phyloP scores from a whole-genome alignment of 2,888 invertebrate genomes.

The Catocala fraxini region DNA sequence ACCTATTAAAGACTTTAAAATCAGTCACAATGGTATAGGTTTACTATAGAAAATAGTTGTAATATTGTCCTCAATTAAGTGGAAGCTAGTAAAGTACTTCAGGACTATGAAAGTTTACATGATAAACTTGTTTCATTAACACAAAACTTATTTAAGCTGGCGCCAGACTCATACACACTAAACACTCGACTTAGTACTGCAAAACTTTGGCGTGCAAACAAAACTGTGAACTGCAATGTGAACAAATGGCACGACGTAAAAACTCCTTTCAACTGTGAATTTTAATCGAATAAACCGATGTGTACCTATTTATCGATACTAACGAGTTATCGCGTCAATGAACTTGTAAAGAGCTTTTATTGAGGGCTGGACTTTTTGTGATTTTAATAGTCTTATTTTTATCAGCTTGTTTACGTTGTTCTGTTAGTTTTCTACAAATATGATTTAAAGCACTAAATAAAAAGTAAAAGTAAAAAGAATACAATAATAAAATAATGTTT shows the following conservation, averaged over 20 bases:
- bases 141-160: slow-evolving; percentile 38
- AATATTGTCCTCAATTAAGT: too few species aligned
- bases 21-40: too few species aligned
- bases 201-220: slow-evolving; percentile 35
- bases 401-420: too few species aligned
- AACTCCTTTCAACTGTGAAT: slow-evolving; percentile 31
- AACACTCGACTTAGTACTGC: slow-evolving; percentile 34
- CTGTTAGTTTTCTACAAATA: too few species aligned
- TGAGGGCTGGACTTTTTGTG: too few species aligned
- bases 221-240: slow-evolving; percentile 36
- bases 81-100: slow-evolving; percentile 23
- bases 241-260: slow-evolving; percentile 42
- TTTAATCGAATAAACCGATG: slow-evolving; percentile 1
- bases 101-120: slow-evolving; percentile 12
- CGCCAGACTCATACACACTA: slow-evolving; percentile 32
- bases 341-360: background rate
- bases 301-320: slow-evolving; percentile 49
- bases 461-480: too few species aligned
- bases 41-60: too few species aligned
- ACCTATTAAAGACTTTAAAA: too few species aligned
- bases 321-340: background rate
- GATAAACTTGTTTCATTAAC: slow-evolving; percentile 45
- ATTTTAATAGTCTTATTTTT: too few species aligned
- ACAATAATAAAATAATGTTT: too few species aligned
- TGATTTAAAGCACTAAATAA: too few species aligned